Evolutionary conservation across 2,113 vertebrate genomes (phyloP), one percentile per base, ranked within the genome.

Genomic region (Indicator indicator): DNA sequence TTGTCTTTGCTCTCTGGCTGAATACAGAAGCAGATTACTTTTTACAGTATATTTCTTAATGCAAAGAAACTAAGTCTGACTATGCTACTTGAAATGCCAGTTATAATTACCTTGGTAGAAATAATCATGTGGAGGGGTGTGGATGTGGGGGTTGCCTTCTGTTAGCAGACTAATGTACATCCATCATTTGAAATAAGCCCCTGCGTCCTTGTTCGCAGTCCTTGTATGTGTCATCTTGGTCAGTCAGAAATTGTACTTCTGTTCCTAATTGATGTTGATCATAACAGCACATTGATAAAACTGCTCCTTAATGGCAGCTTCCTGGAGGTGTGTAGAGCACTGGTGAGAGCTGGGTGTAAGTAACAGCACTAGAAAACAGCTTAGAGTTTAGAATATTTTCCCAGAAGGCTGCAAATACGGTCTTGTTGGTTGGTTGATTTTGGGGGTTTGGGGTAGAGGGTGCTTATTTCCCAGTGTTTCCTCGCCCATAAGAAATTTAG

Each of bases 31-130:
- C 63, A 38, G 36, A 1, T 82, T 48, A 38, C 58, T 84, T 68
- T 67, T 87, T 89, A 50, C 69, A 42, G 72, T 9, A 15, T 27
- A 32, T 63, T 88, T 79, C 28, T 50, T 48, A 63, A 60, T 74
- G 81, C 72, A 83, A 67, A 94, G 65, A 73, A 77, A n/a, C 56
- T 44, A 17, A 83, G 33, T 20, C 15, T 9, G 55, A 36, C 33
- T 76, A 6, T 74, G 68, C 55, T 73, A 14, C 83, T 86, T 79
- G 72, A 83, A 86, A 87, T 82, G 79, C 40, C 68, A 62, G 44
- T 58, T 80, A 32, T 30, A 80, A 86, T 38, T 90, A 82, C 56
- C 55, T n/a, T 63, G 83, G 52, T 50, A 62, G 86, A 83, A 90
- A 82, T 71, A 68, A 84, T 82, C 27, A 4, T 4, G 20, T 19